Evolutionary conservation across 2,888 invertebrate species (phyloP).

Genomic region (Periphyllus acericola): DNA sequence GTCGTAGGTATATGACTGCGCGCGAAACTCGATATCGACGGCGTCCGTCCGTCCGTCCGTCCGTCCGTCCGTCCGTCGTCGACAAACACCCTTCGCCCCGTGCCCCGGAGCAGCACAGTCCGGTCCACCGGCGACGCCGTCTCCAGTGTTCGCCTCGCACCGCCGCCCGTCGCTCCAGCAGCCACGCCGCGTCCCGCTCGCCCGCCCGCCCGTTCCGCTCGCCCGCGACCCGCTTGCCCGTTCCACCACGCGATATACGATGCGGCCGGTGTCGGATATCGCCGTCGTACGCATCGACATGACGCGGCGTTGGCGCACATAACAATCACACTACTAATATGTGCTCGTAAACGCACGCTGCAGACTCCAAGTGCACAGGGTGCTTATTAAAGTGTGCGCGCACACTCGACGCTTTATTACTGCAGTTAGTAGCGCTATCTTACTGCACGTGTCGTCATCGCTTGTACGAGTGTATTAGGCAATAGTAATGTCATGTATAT

Average conservation of each 20-base stretch:
- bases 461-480: too few relatives aligned
- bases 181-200: neutral
- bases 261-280: conserved; percentile 49
- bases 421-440: too few relatives aligned
- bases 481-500: too few relatives aligned
- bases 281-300: neutral
- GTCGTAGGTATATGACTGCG: conserved; percentile 7
- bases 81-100: conserved; percentile 25
- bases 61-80: conserved; percentile 34
- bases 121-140: conserved; percentile 21
- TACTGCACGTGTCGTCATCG: too few relatives aligned
- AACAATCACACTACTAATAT: too few relatives aligned
- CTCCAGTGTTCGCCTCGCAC: neutral
- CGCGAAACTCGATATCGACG: conserved; percentile 52
- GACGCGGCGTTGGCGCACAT: neutral
- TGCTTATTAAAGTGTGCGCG: too few relatives aligned
- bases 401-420: too few relatives aligned
- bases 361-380: too few relatives aligned
- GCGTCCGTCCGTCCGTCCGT: conserved; percentile 27
- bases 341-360: neutral
- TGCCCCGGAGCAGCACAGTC: neutral
- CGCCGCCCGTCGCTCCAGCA: neutral
- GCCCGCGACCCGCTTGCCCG: neutral
- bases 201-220: neutral
- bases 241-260: conserved; percentile 13